Base-by-base conservation (phyloP, 2,797 vertebrate genomes). In the Premnoplex brunnescens region DNA sequence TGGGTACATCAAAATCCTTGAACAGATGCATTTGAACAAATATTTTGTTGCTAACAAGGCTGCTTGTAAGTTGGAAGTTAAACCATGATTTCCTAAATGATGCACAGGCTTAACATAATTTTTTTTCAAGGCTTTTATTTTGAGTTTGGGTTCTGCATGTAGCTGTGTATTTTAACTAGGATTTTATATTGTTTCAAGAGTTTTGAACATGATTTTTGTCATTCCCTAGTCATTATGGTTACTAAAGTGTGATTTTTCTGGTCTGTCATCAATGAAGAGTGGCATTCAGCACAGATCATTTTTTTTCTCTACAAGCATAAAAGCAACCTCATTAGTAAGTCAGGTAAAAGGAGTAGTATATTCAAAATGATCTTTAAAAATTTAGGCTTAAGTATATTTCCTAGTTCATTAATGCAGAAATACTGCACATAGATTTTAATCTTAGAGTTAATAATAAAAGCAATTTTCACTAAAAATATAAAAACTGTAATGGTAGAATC, bases 381-480 rank as follows among this genome's bases (percentile, higher is more conserved):
- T 98, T 98, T 98, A 98, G 95, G 97, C 97, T 98, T 98, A 98
- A 98, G 97, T 98, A 98, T 97, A 97, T 98, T 98, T 98, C 97
- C 96, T 97, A 98, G 97, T 98, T 98, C 97, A 98, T 98, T 98
- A 98, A 98, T 98, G 97, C 95, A 98, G 97, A 98, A 98, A 97
- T 98, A 98, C 96, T 79, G 96, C 97, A 97, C 98, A 98, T 98
- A 98, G 98, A 98, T 98, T 98, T 98, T 98, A 98, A 98, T 98
- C 98, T 98, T 85, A 54, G 95, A 98, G 97, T 98, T 98, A 98
- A 98, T 98, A 98, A 98, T 98, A 98, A 98, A 98, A 98, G 98
- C 98, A 98, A 98, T 98, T 98, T 98, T 98, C 98, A 98, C 98
- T 98, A 98, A 98, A 98, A 98, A 98, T 98, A 98, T 98, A 98